phyloP scores from a whole-genome alignment of 2,888 invertebrate species.

The Chaitophorus viminalis region DNA sequence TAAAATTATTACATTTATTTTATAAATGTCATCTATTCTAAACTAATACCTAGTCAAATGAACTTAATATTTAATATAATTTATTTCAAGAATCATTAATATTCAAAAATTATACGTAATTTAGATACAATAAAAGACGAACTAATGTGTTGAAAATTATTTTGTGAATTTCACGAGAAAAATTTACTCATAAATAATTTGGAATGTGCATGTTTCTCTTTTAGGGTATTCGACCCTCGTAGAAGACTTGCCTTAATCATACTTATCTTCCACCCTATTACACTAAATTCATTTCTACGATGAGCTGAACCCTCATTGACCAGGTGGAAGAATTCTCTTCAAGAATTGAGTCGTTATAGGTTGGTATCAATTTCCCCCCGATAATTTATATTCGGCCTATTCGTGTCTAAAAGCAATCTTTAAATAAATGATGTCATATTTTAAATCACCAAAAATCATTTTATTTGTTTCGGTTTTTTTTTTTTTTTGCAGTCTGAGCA shows the following conservation, averaged over 20 bases:
- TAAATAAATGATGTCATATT: constrained; percentile 29
- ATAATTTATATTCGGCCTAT: constrained; percentile 14
- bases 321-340: constrained; percentile 20
- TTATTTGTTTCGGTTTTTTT: background rate
- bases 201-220: background rate
- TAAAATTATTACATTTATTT: too few relatives aligned
- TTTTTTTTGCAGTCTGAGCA: background rate
- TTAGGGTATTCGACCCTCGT: constrained; percentile 1
- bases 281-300: constrained; percentile 12
- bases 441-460: background rate
- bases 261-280: constrained; percentile 21
- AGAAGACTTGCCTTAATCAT: constrained; percentile 11
- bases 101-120: too few relatives aligned
- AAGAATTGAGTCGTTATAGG: constrained; percentile 51
- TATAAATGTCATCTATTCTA: too few relatives aligned
- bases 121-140: too few relatives aligned
- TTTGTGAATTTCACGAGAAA: too few relatives aligned
- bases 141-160: too few relatives aligned
- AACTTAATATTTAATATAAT: too few relatives aligned
- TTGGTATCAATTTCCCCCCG: constrained; percentile 38
- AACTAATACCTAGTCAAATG: too few relatives aligned
- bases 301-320: background rate
- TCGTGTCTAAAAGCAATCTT: constrained; percentile 55
- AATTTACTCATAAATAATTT: too few relatives aligned
- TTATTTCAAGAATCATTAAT: too few relatives aligned